Base-by-base conservation (phyloP, 2,797 vertebrate species). In the Takifugu rubripes region DNA sequence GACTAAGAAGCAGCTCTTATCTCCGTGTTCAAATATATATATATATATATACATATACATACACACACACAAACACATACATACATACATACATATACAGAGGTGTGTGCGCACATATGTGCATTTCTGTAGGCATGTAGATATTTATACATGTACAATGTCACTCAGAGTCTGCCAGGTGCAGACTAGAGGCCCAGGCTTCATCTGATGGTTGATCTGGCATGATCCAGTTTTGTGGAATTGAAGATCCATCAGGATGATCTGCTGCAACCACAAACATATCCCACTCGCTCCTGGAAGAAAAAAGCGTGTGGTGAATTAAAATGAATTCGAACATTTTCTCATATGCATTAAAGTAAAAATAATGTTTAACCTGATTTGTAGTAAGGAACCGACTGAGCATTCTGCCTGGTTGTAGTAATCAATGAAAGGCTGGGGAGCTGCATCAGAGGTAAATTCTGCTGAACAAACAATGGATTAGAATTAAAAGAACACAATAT, bases 181-280 rank as follows among this genome's bases (percentile, higher is more conserved):
- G 44, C 44, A 46, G n/a, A 46, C n/a, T 6, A 46, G 44, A 46
- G 17, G 44, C 44, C 44, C 44, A 46, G 44, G 11, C 16, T 2
- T 46, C 16, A 21, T 46, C 44, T 46, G 44, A 46, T 3, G 44
- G 44, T 9, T n/a, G 17, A 7, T 46, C 44, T 9, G 44, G 44
- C 17, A n/a, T 4, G 17, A 46, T 4, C 44, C 44, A 46, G 44
- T 46, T 21, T 21, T 46, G 44, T n/a, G 44, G 44, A 46, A 46
- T 10, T 9, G 44, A 21, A 46, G 44, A 46, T 17, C 44, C 44
- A n/a, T 46, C 44, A 8, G 44, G 44, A 9, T 46, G 44, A 46
- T n/a, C 44, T 10, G 44, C 44, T 17, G 44, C 44, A n/a, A 46
- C 44, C 44, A 46, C 44, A 46, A 46, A 46, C 44, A 46, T 21